Evolutionary conservation across 1,140 invertebrate genomes (phyloP).

Genomic region (Drosophila tani): DNA sequence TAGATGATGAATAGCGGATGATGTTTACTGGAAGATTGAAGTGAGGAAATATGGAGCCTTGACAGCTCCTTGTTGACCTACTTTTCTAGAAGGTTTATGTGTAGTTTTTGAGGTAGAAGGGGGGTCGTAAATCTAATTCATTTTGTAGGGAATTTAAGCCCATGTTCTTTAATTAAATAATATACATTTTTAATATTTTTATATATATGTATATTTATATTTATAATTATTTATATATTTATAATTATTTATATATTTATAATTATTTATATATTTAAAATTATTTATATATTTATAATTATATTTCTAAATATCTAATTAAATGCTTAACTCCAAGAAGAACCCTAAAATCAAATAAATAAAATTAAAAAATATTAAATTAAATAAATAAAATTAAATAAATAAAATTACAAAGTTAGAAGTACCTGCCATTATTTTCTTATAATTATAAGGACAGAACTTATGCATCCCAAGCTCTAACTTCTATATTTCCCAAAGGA

Average conservation of each 20-base stretch:
- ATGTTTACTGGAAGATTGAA: not conserved
- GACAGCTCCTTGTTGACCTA: conserved; percentile 1
- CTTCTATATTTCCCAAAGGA: too few relatives aligned
- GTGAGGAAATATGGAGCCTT: not conserved
- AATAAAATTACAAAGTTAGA: not conserved
- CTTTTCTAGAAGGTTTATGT: not conserved
- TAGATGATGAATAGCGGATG: not conserved
- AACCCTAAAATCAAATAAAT: not conserved
- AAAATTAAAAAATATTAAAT: not conserved
- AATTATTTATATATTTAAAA: too few relatives aligned
- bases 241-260: too few relatives aligned
- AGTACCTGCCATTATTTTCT: not conserved
- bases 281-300: too few relatives aligned
- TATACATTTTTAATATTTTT: too few relatives aligned
- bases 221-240: too few relatives aligned
- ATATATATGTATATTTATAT: too few relatives aligned
- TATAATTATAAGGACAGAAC: not conserved
- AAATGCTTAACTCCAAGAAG: too few relatives aligned
- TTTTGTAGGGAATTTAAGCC: not conserved
- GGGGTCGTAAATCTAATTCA: not conserved
- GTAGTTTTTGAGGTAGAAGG: not conserved
- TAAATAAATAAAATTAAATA: too few relatives aligned
- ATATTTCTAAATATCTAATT: too few relatives aligned
- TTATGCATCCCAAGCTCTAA: not conserved
- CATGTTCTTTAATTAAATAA: too few relatives aligned